A percentile compares a stretch with the other conserved stretches of the same genome.
Evolutionary conservation across 2,888 invertebrate species (phyloP).

Genomic region (Hyposoter dolosus): DNA sequence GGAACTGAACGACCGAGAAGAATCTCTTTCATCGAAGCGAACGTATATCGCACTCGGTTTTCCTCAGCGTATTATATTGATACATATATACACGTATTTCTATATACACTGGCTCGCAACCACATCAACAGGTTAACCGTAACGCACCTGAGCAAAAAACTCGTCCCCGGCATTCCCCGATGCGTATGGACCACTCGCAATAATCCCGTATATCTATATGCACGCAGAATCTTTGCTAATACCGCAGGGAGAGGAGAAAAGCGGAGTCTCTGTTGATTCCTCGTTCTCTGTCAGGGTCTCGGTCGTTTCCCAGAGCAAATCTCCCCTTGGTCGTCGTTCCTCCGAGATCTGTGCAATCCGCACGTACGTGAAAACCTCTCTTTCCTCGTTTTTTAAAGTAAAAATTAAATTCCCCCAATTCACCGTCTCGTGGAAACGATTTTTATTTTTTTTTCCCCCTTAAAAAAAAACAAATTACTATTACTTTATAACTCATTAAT

Average conservation of each 20-base stretch:
- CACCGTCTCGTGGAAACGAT: not conserved
- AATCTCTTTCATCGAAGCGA: slow-evolving; percentile 63
- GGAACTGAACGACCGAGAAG: slow-evolving; percentile 73
- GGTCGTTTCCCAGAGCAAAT: slow-evolving; percentile 52
- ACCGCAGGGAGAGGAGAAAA: slow-evolving; percentile 28
- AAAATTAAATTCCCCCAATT: not conserved
- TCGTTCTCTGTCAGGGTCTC: slow-evolving; percentile 57
- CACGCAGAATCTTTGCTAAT: slow-evolving; percentile 29
- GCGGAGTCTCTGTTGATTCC: slow-evolving; percentile 29
- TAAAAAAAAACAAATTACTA: not conserved
- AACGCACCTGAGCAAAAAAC: slow-evolving; percentile 71
- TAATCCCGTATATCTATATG: slow-evolving; percentile 6
- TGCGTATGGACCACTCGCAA: slow-evolving; percentile 54
- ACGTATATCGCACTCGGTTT: slow-evolving; percentile 49
- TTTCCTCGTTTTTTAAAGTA: not conserved
- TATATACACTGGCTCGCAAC: slow-evolving; percentile 39
- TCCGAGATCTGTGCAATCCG: not conserved
- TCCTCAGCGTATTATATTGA: slow-evolving; percentile 5
- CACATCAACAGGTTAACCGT: slow-evolving; percentile 69
- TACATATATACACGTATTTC: slow-evolving; percentile 23
- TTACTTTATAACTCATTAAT: not conserved
- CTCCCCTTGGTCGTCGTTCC: slow-evolving; percentile 24
- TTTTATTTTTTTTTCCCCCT: not conserved
- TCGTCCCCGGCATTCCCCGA: slow-evolving; percentile 67
- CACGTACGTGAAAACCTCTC: not conserved